phyloP scores from a whole-genome alignment of 64 coral and sea anemone species.

The Montipora capricornis region DNA sequence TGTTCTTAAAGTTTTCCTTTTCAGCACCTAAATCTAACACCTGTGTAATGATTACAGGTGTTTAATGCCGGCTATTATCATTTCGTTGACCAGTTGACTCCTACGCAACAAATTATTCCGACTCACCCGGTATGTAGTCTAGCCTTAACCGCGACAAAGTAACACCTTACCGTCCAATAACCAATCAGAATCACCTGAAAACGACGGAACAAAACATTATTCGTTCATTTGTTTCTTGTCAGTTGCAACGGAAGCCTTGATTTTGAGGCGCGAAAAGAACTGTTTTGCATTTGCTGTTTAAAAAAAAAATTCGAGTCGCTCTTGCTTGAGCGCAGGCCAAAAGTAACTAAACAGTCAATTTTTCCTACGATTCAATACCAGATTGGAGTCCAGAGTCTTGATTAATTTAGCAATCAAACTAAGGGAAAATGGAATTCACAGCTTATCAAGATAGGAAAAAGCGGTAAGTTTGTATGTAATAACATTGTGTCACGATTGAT shows the following conservation, averaged over 20 bases:
- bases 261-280: background rate
- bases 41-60: background rate
- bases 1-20: too few species aligned
- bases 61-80: background rate
- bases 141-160: background rate
- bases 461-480: background rate
- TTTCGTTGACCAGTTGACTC: background rate
- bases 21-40: background rate
- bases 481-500: background rate
- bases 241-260: background rate
- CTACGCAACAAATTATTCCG: background rate
- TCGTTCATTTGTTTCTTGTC: background rate
- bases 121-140: background rate
- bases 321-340: background rate
- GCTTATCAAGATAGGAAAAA: slow-evolving; percentile 5
- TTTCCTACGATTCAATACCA: background rate
- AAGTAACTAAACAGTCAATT: background rate
- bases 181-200: background rate
- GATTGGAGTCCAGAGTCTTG: background rate
- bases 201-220: background rate
- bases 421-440: background rate
- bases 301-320: background rate
- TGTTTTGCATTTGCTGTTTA: background rate
- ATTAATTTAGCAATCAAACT: background rate
- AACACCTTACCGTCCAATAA: background rate